Evolutionary conservation across 2,888 invertebrate species (phyloP).

Genomic region (Nephrotoma guestfalica): DNA sequence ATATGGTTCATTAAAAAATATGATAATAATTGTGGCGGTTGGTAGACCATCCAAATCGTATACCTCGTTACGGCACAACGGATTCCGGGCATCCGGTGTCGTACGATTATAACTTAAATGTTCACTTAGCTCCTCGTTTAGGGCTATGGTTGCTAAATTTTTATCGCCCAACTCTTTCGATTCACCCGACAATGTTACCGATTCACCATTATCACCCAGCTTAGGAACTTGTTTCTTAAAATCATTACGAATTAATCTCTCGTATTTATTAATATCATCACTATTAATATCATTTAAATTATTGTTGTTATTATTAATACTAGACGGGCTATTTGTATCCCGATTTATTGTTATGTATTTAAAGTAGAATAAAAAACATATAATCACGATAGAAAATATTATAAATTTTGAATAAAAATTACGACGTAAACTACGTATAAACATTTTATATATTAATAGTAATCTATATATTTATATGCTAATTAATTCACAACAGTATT

Average conservation of each 20-base stretch:
- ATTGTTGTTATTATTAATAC: not conserved
- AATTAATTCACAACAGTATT: not conserved
- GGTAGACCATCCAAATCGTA: slow-evolving; percentile 50
- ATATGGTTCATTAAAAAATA: slow-evolving; percentile 85
- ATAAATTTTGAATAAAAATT: slow-evolving; percentile 30
- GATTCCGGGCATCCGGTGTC: slow-evolving; percentile 28
- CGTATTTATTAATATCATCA: slow-evolving; percentile 17
- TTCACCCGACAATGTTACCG: slow-evolving; percentile 47
- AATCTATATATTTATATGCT: not conserved
- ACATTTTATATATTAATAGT: not conserved
- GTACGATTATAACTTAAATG: slow-evolving; percentile 73
- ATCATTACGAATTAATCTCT: slow-evolving; percentile 42
- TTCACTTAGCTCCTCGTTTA: slow-evolving; percentile 80
- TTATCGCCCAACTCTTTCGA: slow-evolving; percentile 52
- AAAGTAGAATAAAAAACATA: slow-evolving; percentile 26
- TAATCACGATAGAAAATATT: slow-evolving; percentile 23
- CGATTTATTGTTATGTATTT: slow-evolving; percentile 14
- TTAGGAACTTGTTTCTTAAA: slow-evolving; percentile 49
- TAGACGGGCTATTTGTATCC: not conserved
- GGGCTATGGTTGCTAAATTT: slow-evolving; percentile 65
- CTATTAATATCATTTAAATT: not conserved
- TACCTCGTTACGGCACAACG: slow-evolving; percentile 21
- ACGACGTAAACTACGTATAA: slow-evolving; percentile 20
- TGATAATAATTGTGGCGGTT: slow-evolving; percentile 64
- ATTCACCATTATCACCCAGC: slow-evolving; percentile 56